Base-by-base conservation (phyloP, 2,888 invertebrate species). In the Prosapia bicincta region DNA sequence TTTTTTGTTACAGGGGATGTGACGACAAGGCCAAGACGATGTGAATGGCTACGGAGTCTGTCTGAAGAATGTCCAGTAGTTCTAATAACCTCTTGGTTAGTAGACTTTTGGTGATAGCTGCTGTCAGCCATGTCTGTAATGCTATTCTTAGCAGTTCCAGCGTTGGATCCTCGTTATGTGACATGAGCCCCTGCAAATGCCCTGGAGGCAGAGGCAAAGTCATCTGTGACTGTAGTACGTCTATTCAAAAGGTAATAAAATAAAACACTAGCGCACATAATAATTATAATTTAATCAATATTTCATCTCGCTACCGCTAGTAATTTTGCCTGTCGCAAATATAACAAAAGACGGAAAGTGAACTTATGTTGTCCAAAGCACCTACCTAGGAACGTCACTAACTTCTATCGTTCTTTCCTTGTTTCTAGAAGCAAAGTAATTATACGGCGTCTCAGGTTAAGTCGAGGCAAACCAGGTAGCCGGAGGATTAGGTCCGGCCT, bases 121-220 rank as follows among this genome's bases (percentile, higher is more conserved):
- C 38, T 15, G 15, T 54, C 54, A 20, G n/a, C 54, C 54, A 54
- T 54, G 54, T 54, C 54, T 54, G 54, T 20, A 54, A 54, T 20
- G 54, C 54, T 54, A 54, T 54, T 54, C 54, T 54, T 9, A 54
- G 54, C 15, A 54, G 20, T 9, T 20, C 54, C n/a, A 54, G 20
- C 20, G 9, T 54, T 20, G 54, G 20, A 20, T 54, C 74, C 30
- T 67, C 75, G 24, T 67, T 74, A 38, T 77, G 74, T 67, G 77
- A 79, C 30, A 71, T 77, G 10, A 72, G 67, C 10, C 75, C 71
- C 25, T 78, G 78, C 54, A 26, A 65, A 25, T 78, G 78, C n/a
- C 70, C 74, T 3, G 65, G 32, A 26, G 25, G 43, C 7, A 20
- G 65, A 23, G 69, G 66, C 24, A 76, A 76, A 65, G 71, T 77